Evolutionary conservation across 2,113 vertebrate genomes (phyloP).

Genomic region (Cyprinus carpio): DNA sequence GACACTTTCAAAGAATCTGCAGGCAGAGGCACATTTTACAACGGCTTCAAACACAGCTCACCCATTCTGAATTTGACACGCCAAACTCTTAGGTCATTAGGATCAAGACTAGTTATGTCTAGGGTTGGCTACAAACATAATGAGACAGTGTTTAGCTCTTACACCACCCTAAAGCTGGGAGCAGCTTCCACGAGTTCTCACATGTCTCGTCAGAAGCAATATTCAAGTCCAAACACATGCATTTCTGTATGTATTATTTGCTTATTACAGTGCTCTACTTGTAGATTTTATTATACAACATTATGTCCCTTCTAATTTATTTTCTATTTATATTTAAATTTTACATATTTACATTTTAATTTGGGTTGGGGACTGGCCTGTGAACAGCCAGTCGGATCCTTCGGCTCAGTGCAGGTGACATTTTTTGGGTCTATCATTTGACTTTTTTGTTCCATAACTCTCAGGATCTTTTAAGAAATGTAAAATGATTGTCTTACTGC

Average conservation of each 20-base stretch:
- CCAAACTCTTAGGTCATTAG: neutral
- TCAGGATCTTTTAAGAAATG: too few relatives aligned
- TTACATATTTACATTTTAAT: too few relatives aligned
- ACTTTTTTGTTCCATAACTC: too few relatives aligned
- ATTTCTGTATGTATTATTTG: neutral
- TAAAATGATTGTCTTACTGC: too few relatives aligned
- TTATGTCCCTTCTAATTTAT: neutral
- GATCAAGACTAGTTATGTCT: constrained; percentile 13
- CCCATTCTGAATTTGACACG: neutral
- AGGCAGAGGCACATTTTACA: neutral
- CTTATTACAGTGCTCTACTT: neutral
- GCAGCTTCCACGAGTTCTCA: neutral
- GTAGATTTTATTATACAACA: neutral
- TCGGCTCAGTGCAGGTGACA: too few relatives aligned
- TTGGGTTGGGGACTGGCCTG: too few relatives aligned
- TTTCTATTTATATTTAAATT: neutral
- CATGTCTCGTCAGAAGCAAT: neutral
- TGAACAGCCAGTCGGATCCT: too few relatives aligned
- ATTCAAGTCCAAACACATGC: neutral
- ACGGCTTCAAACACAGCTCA: neutral
- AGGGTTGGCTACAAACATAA: neutral
- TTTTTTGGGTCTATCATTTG: too few relatives aligned
- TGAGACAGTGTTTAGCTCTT: neutral
- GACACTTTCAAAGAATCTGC: neutral
- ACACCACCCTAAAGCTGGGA: neutral